Base-by-base conservation (phyloP, 2,888 invertebrate species). In the Polydrusus pterygomalis region DNA sequence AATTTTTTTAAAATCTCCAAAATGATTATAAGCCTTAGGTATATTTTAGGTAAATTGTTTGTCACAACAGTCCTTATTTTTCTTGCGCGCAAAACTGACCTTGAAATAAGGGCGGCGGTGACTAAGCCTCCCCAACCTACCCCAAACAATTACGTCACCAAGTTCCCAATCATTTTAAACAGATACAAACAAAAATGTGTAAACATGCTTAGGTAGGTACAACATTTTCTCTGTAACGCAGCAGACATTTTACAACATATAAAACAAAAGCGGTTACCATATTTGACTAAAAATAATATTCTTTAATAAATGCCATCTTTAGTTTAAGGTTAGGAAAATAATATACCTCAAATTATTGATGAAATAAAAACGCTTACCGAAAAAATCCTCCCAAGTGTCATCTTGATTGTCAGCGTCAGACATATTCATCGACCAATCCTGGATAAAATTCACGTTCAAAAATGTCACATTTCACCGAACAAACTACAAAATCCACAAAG, bases 361-460 rank as follows among this genome's bases (percentile, higher is more conserved):
- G 9, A 18, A 34, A 34, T 9, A 34, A 34, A 54, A 15, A 43
- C 34, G 81, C 86, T 84, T 83, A 87, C 87, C 87, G 81, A 86
- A 87, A 81, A 87, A 87, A 74, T 86, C 84, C 82, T 87, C 87
- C 87, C 87, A 87, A 78, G 85, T 85, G 81, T 86, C 86, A 83
- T 86, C 86, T 79, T 81, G 84, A 76, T 79, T 79, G 79, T 81
- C 84, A 75, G 81, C 79, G 77, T 85, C 85, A 78, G 83, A 84
- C 86, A 86, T 86, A 84, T 85, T 85, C 73, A 43, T 60, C 25
- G 10, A 43, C 45, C 60, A 38, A 47, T 70, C 47, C 70, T 38
- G n/a, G 20, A 47, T 20, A 11, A 47, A 38, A 65, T 34, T 18
- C 60, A 45, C 20, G 80, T 78, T 72, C 64, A 72, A 70, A 62